phyloP scores from a whole-genome alignment of 2,888 invertebrate species.

The Tanytarsus gracilentus region DNA sequence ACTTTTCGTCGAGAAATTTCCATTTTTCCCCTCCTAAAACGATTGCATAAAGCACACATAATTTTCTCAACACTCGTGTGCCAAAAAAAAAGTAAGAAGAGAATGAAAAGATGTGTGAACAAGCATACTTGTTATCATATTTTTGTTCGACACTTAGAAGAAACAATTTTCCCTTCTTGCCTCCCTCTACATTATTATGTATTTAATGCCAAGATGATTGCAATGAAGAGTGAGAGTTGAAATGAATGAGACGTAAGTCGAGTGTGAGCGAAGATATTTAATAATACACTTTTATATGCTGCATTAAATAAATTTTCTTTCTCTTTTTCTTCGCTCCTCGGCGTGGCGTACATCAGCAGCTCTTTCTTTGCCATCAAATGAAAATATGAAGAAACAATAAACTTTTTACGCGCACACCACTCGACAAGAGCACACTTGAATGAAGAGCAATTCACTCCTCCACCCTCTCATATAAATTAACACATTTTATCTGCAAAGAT shows the following conservation, averaged over 20 bases:
- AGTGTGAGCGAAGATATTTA: conserved; percentile 14
- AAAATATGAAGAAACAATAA: conserved; percentile 27
- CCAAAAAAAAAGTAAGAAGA: not conserved
- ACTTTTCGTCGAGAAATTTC: conserved; percentile 18
- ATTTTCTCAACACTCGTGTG: not conserved
- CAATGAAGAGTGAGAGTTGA: not conserved
- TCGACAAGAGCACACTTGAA: not conserved
- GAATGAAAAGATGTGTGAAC: conserved; percentile 11
- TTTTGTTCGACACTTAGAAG: conserved; percentile 26
- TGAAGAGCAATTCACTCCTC: not conserved
- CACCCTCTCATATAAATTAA: not conserved
- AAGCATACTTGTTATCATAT: conserved; percentile 23
- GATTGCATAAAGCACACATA: conserved; percentile 13
- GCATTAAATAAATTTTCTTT: conserved; percentile 17
- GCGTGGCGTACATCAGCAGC: not conserved
- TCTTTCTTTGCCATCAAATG: not conserved
- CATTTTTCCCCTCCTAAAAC: not conserved
- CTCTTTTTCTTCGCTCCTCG: not conserved
- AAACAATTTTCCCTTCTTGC: conserved; percentile 17
- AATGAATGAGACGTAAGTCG: conserved; percentile 5
- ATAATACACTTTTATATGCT: conserved; percentile 22
- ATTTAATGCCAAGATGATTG: conserved; percentile 27
- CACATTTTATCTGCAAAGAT: not conserved
- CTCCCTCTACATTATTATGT: conserved; percentile 19
- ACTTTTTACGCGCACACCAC: conserved; percentile 22